Base-by-base conservation (phyloP, 2,797 vertebrate species). In the Micromesistius poutassou region DNA sequence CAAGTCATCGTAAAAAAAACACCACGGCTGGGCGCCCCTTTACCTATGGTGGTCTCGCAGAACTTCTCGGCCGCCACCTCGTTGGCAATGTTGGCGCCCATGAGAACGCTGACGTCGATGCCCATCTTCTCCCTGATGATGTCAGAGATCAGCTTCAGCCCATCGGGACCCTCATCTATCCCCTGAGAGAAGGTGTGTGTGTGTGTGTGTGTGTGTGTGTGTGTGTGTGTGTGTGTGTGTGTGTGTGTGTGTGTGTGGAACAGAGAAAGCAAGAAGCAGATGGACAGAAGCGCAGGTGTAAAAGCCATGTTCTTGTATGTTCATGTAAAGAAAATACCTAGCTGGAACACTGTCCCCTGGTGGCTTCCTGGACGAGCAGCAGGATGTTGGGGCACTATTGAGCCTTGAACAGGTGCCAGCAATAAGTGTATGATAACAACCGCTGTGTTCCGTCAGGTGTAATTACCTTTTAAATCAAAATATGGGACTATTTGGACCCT, bases 31-130 rank as follows among this genome's bases (percentile, higher is more conserved):
- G 46, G 46, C 19, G 5, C 8, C 16, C 36, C 86, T 42, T 93
- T 91, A 98, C 97, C 96, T 5, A 97, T 97, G 73, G 96, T 97
- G 74, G 95, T 97, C 93, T 98, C 96, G 77, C 97, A 98, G 90
- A 98, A 98, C 80, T 96, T 97, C 85, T 95, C 96, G 0, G 95
- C 96, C 0, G 96, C 96, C 72, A 98, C 97, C 85, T 97, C 96
- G 0, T 91, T 96, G 87, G 96, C 96, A 71, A 97, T 96, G 91
- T 98, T 98, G 78, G 97, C 96, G 50, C 97, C 97, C 97, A 98
- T 98, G 78, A 97, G 89, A 80, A 98, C 97, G 4, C 96, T 97
- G 88, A 97, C 94, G 75, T 97, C 96, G 40, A 98, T 96, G 79
- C 91, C 94, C 95, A 96, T 96, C 93, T 97, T 97, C 92, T 96